Base-by-base conservation (phyloP, 2,797 vertebrate species). In the Loris lydekkerianus region DNA sequence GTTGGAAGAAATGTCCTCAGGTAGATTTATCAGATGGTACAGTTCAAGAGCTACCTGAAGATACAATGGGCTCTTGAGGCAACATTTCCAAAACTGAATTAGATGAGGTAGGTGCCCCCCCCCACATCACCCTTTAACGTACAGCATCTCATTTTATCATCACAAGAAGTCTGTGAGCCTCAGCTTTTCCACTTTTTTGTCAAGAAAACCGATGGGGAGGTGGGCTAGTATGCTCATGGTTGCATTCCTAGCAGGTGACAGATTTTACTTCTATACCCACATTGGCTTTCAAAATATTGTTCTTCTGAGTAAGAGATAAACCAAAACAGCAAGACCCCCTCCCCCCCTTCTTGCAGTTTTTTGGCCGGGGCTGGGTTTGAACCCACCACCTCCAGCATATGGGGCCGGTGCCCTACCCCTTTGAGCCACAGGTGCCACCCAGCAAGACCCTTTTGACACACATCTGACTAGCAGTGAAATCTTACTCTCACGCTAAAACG, bases 141-240 rank as follows among this genome's bases (percentile, higher is more conserved):
- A 61, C 3, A 29, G 14, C 1, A 4, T 31, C 29, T 56, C 53
- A 31, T 4, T 56, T 27, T 7, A 60, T n/a, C 23, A 20, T 17
- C 25, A 23, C 15, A 11, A 29, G 17, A 37, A 37, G 10, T 60
- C 37, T 21, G 15, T 17, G 25, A 34, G 49, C 5, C 14, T 70
- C 5, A 5, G 40, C 25, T 1, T 9, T 18, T 25, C 61, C 17
- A 23, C 34, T 25, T 81, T 13, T 13, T 17, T 4, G 7, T 20
- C 5, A 14, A 23, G 34, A 81, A 56, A 53, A 7, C 76, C 4
- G 27, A n/a, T 34, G 1, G 15, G 56, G 0, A 10, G 10, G 46
- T 3, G 20, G 27, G 31, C 9, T 1, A 4, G 21, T 1, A 4
- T 0, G 20, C 25, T 53, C 15, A 11, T 8, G 18, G 37, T 49